Evolutionary conservation across 2,113 vertebrate species (phyloP).

Genomic region (Martes martes): DNA sequence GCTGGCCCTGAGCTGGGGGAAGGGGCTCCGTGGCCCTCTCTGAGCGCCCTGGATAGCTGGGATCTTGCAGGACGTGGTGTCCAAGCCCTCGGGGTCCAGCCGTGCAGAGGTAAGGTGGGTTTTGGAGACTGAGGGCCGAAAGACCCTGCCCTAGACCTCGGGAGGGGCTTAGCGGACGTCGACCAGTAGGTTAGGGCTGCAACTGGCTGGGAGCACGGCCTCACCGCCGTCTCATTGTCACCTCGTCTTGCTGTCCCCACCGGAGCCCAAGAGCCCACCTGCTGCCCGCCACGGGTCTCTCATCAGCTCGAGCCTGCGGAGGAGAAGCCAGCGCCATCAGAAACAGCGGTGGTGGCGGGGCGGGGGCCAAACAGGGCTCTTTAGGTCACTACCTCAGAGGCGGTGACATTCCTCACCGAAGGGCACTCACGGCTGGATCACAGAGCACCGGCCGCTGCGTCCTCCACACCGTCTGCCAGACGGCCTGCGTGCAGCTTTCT

Average conservation of each 20-base stretch:
- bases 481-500: accelerated
- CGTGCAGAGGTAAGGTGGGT: neutral
- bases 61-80: neutral
- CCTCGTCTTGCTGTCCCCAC: neutral
- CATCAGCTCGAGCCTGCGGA: too few species aligned
- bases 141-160: neutral
- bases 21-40: neutral
- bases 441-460: accelerated
- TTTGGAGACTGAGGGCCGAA: too few species aligned
- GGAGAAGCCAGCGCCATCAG: neutral
- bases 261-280: neutral
- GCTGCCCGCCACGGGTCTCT: neutral
- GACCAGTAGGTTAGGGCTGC: neutral
- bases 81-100: neutral
- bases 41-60: neutral
- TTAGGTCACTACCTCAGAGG: accelerated
- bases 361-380: neutral
- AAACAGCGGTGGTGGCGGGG: accelerated
- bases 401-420: accelerated
- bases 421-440: neutral
- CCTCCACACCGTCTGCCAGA: accelerated
- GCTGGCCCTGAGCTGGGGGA: neutral
- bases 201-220: neutral
- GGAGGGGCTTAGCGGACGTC: too few species aligned
- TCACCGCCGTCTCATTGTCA: too few species aligned